Evolutionary conservation across 2,797 vertebrate genomes (phyloP).

Genomic region (Xenopus petersii): DNA sequence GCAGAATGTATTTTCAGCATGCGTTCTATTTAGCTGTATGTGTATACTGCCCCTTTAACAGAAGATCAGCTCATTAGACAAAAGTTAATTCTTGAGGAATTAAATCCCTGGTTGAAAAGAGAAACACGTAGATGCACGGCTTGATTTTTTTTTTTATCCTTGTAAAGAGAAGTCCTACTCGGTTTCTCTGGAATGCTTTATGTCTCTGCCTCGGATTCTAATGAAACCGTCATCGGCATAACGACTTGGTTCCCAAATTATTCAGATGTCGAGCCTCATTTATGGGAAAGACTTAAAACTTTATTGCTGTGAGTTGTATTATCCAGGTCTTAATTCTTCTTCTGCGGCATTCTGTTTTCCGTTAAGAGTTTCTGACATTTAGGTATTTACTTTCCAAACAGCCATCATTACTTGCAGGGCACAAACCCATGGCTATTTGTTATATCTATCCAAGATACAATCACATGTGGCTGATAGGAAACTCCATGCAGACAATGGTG

Average conservation of each 20-base stretch:
- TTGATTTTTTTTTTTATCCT: too few species aligned
- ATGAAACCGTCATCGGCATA: slow-evolving; percentile 18
- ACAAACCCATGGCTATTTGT: neutral
- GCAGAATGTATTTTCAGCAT: too few species aligned
- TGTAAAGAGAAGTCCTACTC: neutral
- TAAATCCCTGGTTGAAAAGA: too few species aligned
- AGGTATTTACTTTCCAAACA: slow-evolving; percentile 13
- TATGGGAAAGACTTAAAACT: slow-evolving; percentile 18
- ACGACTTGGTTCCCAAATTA: slow-evolving; percentile 7
- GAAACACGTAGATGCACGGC: too few species aligned
- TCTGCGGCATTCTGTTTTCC: neutral
- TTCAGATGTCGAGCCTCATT: slow-evolving; percentile 5
- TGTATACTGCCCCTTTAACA: too few species aligned
- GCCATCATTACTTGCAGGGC: neutral
- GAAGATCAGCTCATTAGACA: too few species aligned
- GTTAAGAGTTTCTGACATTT: neutral
- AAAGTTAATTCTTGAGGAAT: too few species aligned
- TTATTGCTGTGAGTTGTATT: slow-evolving; percentile 4
- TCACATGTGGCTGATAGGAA: neutral
- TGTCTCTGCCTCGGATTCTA: slow-evolving; percentile 17
- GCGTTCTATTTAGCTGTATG: too few species aligned
- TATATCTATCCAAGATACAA: neutral
- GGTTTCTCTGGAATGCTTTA: slow-evolving; percentile 11
- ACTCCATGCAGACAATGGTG: neutral
- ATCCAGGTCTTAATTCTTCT: slow-evolving; percentile 17